phyloP scores from a whole-genome alignment of 2,797 vertebrate species.

The Pseudocheirus occidentalis region DNA sequence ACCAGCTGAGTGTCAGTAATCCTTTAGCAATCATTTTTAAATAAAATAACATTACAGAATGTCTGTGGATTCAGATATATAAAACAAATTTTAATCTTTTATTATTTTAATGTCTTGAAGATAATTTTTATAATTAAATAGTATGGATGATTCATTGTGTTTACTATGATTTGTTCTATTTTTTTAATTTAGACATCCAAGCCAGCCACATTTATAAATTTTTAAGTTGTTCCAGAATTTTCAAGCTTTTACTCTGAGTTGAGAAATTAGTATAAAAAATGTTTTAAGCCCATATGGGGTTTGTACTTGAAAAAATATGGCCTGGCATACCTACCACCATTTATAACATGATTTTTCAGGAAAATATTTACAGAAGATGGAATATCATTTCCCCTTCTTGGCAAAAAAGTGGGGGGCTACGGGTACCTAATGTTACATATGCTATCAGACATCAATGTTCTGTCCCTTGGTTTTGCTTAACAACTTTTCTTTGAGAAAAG shows the following conservation, averaged over 20 bases:
- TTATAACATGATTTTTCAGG: not conserved
- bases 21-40: constrained; percentile 36
- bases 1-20: not conserved
- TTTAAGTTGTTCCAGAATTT: not conserved
- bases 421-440: not conserved
- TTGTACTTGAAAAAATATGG: too few relatives aligned
- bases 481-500: not conserved
- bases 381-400: not conserved
- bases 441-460: not conserved
- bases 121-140: constrained; percentile 57
- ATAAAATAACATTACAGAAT: constrained; percentile 59
- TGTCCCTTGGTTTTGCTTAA: not conserved
- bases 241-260: constrained; percentile 22
- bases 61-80: constrained; percentile 21
- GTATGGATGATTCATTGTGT: not conserved
- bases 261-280: constrained; percentile 16
- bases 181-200: constrained; percentile 24
- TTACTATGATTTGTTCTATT: not conserved
- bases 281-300: not conserved
- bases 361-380: not conserved
- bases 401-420: not conserved
- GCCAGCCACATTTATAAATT: not conserved
- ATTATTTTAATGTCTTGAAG: constrained; percentile 39
- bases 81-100: constrained; percentile 46
- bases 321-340: not conserved